A percentile compares a stretch with the other conserved stretches of the same genome.
These are phyloP conservation scores for Porites lutea DNA, from an alignment of 64 coral and sea anemone genomes.

Conservation along the genomic window DNA sequence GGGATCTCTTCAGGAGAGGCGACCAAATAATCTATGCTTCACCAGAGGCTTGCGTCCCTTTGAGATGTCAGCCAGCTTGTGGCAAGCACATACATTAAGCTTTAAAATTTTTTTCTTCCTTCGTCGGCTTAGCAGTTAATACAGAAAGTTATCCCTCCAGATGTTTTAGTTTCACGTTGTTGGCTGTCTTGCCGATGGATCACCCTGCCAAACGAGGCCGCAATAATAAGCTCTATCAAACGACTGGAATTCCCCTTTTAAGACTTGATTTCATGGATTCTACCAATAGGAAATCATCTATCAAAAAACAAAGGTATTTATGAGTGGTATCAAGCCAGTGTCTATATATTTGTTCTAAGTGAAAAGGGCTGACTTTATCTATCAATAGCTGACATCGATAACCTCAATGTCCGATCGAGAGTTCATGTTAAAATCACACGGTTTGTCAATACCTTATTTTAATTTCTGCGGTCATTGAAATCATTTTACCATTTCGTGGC, in stretches of 20 bases:
- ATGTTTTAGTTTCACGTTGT: background rate
- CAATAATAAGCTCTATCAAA: background rate
- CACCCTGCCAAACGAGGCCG: background rate
- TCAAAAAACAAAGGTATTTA: conserved; percentile 4
- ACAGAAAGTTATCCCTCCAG: background rate
- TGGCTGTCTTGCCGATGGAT: background rate
- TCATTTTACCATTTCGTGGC: background rate
- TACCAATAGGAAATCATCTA: conserved; percentile 3
- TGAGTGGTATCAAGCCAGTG: background rate
- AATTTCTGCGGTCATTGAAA: conserved; percentile 13
- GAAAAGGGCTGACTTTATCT: conserved; percentile 9
- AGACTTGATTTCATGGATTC: background rate
- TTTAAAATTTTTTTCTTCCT: background rate
- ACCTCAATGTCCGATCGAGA: background rate
- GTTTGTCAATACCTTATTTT: conserved; percentile 11
- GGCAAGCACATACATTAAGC: background rate
- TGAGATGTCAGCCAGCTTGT: background rate
- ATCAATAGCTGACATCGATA: conserved; percentile 5
- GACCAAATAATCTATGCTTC: background rate
- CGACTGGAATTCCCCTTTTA: background rate
- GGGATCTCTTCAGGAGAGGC: background rate
- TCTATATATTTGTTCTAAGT: conserved; percentile 4
- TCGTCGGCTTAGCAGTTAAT: background rate
- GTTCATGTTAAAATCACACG: background rate
- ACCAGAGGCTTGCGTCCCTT: background rate